Base-by-base conservation (phyloP, 2,797 vertebrate species). In the Chaetophractus vellerosus region DNA sequence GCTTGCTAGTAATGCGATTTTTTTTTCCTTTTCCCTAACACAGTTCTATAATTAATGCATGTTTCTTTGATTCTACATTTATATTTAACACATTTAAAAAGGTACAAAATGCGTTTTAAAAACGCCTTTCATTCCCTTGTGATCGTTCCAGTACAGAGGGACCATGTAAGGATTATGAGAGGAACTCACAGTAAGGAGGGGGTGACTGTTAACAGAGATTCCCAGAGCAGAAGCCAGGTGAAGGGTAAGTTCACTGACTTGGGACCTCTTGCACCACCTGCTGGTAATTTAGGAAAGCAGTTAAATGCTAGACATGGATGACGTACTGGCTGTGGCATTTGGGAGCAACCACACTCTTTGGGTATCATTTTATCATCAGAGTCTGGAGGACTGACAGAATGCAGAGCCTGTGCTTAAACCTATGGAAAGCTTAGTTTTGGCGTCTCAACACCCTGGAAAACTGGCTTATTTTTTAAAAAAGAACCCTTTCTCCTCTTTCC, bases 61-160 rank as follows among this genome's bases (percentile, higher is more conserved):
- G 91, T 93, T 94, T 97, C 96, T 98, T 98, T 98, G 97, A 97
- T 98, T 98, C 96, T 57, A 0, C 97, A 98, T 98, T 98, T 98
- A 95, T 98, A 97, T 97, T 98, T 97, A 96, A 97, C 97, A 96
- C 84, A 87, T 98, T 95, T 97, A 97, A 95, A 98, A 98, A 98
- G 96, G 94, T 98, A 97, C 90, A 98, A 97, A 97, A 97, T 48
- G 96, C 75, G 82, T 97, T 89, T 98, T 94, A 98, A 98, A 98
- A 97, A 97, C 80, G 88, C 96, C 93, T 94, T 90, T 85, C 28
- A 11, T 92, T 98, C 97, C 97, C 96, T 96, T 94, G 97, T 88
- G 97, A 98, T 87, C 69, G 2, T 75, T 90, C 76, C 38, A 97
- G 33, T 84, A 97, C 93, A n/a, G 88, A 97, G 66, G 95, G 98